Conservation (phyloP, 2,888 invertebrate species). For the Cephus spinipes region DNA sequence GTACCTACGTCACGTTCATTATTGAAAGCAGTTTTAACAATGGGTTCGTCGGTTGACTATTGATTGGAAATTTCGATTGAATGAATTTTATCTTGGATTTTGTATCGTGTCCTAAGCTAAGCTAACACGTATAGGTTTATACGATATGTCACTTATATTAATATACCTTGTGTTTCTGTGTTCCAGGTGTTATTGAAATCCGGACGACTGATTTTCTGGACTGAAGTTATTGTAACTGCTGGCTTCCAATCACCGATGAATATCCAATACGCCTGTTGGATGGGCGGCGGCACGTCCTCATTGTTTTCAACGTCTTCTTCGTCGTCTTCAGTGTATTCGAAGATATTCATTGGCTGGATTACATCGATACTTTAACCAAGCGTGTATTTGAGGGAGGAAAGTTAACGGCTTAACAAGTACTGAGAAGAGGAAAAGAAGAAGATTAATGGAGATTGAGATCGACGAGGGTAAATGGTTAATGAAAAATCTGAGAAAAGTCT, state of each 20-base stretch:
- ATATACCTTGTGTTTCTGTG: not conserved
- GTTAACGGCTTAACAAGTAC: not conserved
- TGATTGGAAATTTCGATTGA: not conserved
- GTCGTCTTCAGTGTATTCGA: conserved; percentile 7
- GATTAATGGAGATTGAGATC: not conserved
- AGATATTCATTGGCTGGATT: not conserved
- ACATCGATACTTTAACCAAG: not conserved
- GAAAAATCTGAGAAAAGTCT: not conserved
- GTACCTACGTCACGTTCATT: not conserved
- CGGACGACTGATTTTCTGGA: not conserved
- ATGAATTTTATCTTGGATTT: not conserved
- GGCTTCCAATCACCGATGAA: conserved; percentile 19
- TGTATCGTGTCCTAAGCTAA: not conserved
- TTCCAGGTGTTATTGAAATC: not conserved
- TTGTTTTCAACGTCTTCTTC: conserved; percentile 3
- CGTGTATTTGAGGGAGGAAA: not conserved
- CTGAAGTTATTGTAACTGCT: not conserved
- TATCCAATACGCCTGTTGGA: conserved; percentile 25
- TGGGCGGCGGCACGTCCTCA: conserved; percentile 21
- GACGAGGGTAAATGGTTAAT: not conserved
- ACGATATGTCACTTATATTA: not conserved
- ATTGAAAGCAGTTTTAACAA: not conserved
- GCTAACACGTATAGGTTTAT: not conserved
- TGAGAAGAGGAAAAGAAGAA: not conserved
- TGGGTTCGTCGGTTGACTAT: not conserved